Evolutionary conservation across 2,888 invertebrate species (phyloP).

Genomic region (Cinara cedri): DNA sequence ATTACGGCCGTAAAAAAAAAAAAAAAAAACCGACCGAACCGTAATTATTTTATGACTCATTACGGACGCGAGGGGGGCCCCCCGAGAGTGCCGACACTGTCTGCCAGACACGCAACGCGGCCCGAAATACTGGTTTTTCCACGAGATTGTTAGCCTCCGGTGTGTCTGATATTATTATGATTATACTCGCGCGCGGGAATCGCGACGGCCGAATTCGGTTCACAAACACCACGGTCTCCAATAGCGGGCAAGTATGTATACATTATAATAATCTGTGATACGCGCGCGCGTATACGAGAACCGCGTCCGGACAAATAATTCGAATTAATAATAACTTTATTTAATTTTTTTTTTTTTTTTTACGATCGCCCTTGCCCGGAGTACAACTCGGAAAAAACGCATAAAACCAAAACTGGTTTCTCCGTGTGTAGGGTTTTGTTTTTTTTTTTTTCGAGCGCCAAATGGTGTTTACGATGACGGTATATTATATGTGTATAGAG

Average conservation of each 20-base stretch:
- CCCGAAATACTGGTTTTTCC: slow-evolving; percentile 8
- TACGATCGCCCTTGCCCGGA: slow-evolving; percentile 9
- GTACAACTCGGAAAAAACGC: background rate
- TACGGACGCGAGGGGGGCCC: background rate
- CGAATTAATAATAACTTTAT: slow-evolving; percentile 5
- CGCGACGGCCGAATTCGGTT: background rate
- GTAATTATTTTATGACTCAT: slow-evolving; percentile 53
- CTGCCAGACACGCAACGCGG: slow-evolving; percentile 12
- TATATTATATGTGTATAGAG: too few relatives aligned
- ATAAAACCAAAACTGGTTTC: slow-evolving; percentile 36
- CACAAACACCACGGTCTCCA: background rate
- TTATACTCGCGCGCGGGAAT: background rate
- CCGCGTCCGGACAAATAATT: slow-evolving; percentile 1
- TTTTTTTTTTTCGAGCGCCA: slow-evolving; percentile 26
- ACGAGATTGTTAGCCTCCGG: background rate
- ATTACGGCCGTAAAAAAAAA: too few relatives aligned
- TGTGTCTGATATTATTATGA: background rate
- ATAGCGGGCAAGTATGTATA: too few relatives aligned
- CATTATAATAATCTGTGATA: background rate
- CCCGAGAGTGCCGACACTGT: background rate
- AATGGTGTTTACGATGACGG: slow-evolving; percentile 34
- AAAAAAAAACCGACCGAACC: too few relatives aligned
- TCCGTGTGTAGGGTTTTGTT: slow-evolving; percentile 12
- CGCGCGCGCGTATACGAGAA: background rate
- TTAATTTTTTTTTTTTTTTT: background rate